phyloP scores from a whole-genome alignment of 2,888 invertebrate species.

The Diarsia mendica region DNA sequence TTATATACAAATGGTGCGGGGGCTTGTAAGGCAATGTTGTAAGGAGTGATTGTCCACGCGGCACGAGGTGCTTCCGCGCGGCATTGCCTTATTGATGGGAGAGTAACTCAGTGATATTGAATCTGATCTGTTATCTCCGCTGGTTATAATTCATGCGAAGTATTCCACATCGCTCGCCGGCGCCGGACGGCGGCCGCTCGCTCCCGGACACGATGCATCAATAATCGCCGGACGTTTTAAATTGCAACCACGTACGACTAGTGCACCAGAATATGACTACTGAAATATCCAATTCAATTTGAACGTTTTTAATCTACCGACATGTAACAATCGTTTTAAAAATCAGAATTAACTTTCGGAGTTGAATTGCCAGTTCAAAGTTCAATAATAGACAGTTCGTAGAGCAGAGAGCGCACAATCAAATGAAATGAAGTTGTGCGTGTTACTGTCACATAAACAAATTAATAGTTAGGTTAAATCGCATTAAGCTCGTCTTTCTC shows the following conservation, averaged over 20 bases:
- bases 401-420: neutral
- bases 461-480: no score
- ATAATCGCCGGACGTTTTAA: constrained; percentile 22
- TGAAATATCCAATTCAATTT: constrained; percentile 37
- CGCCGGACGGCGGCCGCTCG: constrained; percentile 4
- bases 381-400: neutral
- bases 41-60: no score
- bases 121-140: constrained; percentile 12
- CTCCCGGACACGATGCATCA: constrained; percentile 9
- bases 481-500: neutral
- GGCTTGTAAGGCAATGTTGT: no score
- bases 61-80: neutral
- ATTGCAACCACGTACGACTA: constrained; percentile 21
- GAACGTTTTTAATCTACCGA: constrained; percentile 9
- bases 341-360: constrained; percentile 8
- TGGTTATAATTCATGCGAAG: constrained; percentile 24
- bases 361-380: neutral
- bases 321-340: constrained; percentile 23
- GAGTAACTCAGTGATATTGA: constrained; percentile 10
- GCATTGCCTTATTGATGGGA: neutral
- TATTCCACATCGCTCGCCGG: constrained; percentile 10
- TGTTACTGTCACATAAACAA: neutral
- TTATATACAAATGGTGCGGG: neutral
- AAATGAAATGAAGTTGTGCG: neutral
- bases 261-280: constrained; percentile 7